A percentile compares a stretch with the other conserved stretches of the same genome.
Conservation (phyloP, 2,888 invertebrate genomes). For the Aphrophora alni region DNA sequence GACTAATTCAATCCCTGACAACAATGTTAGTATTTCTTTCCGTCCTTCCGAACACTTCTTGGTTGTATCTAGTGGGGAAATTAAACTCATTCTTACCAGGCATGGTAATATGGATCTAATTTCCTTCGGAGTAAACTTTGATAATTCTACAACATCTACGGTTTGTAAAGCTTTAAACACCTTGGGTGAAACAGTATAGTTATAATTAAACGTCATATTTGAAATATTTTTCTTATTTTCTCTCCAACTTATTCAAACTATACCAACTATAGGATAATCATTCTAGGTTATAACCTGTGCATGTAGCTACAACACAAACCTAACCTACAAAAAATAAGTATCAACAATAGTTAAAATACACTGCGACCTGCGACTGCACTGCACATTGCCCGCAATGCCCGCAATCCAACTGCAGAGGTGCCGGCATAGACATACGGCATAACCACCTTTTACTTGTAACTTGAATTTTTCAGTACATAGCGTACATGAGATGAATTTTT, state of each 20-base stretch:
- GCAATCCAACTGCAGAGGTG: too few relatives aligned
- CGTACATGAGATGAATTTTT: too few relatives aligned
- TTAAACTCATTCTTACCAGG: constrained; percentile 90
- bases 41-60: constrained; percentile 82
- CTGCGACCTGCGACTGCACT: too few relatives aligned
- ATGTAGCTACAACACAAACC: too few relatives aligned
- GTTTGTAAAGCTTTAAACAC: constrained; percentile 83
- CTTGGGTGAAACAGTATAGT: constrained; percentile 64
- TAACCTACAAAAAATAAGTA: too few relatives aligned
- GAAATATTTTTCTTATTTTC: not conserved
- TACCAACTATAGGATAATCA: too few relatives aligned
- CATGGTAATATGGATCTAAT: constrained; percentile 91
- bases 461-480: too few relatives aligned
- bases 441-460: too few relatives aligned
- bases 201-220: constrained; percentile 15
- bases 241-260: not conserved
- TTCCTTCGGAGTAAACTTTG: constrained; percentile 76
- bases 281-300: too few relatives aligned
- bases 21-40: constrained; percentile 85
- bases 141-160: constrained; percentile 77
- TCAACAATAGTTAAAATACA: too few relatives aligned
- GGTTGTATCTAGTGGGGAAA: constrained; percentile 85
- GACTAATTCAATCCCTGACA: constrained; percentile 91
- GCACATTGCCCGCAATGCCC: too few relatives aligned
- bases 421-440: too few relatives aligned